Base-by-base conservation (phyloP, 30 jellyfish, hydroid and myxozoan species). In the Rhopilema esculentum region DNA sequence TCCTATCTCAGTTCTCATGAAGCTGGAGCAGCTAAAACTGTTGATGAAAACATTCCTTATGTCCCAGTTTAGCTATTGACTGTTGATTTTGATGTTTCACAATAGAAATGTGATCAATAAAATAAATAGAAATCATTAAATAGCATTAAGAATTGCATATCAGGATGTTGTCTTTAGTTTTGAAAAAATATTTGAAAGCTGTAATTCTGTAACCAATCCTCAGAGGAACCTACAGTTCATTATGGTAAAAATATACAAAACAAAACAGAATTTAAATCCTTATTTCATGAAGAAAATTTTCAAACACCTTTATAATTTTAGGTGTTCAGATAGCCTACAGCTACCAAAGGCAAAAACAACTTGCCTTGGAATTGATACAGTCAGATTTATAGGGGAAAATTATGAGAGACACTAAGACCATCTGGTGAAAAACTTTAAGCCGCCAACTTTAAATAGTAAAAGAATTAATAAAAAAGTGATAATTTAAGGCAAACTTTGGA, bases 161-260 rank as follows among this genome's bases (percentile, higher is more conserved):
- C 50, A 77, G 77, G 77, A 77, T 79, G 27, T 49, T 77, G 88
- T 48, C 48, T 75, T 33, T 33, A 26, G 86, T 51, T 75, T 75
- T 75, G 88, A 77, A 51, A 28, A 53, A 24, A 26, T 77, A 24
- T 20, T 77, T 31, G 28, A 51, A 22, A 62, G 27, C 7, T 61
- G 53, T 62, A 53, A 77, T 28, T 77, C 63, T n/a, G 88, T 77
- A 62, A 51, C 82, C 88, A 53, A 4, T 51, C 88, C 50, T 62
- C 61, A 77, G 77, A 77, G 82, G 77, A 77, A 77, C 82, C 79
- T 62, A 23, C 88, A 50, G 79, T 27, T 77, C 30, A 57, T 77
- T 19, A 77, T 77, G 88, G 62, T 77, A 24, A 79, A 77, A 79
- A 77, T 77, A 64, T 77, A 77, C 66, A 77, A 77, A 77, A 77